phyloP scores from a whole-genome alignment of 2,888 invertebrate species.

The Melolontha melolontha region DNA sequence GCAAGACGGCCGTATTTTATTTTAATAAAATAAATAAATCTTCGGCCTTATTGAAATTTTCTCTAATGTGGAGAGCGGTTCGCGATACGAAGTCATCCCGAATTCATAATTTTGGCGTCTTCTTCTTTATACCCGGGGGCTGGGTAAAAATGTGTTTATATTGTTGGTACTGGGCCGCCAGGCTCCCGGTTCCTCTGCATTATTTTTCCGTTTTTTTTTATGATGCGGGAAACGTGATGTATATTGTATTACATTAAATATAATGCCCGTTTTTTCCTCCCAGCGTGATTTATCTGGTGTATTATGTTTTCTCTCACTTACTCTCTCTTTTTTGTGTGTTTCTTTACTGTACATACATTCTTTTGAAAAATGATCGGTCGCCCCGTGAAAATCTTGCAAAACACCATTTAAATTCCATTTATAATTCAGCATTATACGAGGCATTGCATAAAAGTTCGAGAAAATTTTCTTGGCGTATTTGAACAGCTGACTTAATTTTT shows the following conservation, averaged over 20 bases:
- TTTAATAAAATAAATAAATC: constrained; percentile 26
- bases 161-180: not conserved
- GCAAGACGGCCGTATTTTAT: constrained; percentile 9
- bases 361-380: constrained; percentile 11
- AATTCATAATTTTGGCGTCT: constrained; percentile 11
- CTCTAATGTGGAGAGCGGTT: not conserved
- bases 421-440: constrained; percentile 17
- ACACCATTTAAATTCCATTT: constrained; percentile 35
- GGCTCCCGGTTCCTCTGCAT: constrained; percentile 4
- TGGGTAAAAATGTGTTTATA: not conserved
- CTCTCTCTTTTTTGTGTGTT: not conserved
- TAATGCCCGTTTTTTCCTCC: constrained; percentile 20
- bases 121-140: not conserved
- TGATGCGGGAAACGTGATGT: constrained; percentile 20
- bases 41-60: constrained; percentile 20
- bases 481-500: no score
- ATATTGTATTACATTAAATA: constrained; percentile 36
- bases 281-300: constrained; percentile 26
- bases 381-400: constrained; percentile 18
- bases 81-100: constrained; percentile 10
- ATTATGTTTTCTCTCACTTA: constrained; percentile 7
- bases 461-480: no score
- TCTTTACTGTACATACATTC: not conserved
- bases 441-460: no score
- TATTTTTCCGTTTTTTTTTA: constrained; percentile 11